These are phyloP conservation scores for Steinernema feltiae DNA, from an alignment of 1,140 invertebrate species.

Conservation along the genomic window DNA sequence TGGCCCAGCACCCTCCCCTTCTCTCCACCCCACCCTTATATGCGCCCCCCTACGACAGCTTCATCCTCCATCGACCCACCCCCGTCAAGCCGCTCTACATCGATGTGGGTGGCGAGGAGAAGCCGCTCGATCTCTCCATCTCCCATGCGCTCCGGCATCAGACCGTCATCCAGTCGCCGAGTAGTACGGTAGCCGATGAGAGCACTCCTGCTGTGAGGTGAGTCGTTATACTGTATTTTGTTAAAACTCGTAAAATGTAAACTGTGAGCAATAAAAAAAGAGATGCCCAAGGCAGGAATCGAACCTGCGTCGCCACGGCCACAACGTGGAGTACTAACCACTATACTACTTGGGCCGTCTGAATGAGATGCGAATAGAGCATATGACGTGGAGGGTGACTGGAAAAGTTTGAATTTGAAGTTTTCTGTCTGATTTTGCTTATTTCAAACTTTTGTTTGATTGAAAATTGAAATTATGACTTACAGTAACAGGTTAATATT, in stretches of 20 bases:
- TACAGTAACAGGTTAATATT: too few relatives aligned
- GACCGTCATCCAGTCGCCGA: not conserved
- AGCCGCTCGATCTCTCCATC: not conserved
- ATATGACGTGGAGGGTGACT: too few relatives aligned
- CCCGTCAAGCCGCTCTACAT: not conserved
- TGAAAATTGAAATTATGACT: too few relatives aligned
- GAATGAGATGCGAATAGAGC: too few relatives aligned
- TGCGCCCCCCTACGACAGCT: not conserved
- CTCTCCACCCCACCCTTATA: not conserved
- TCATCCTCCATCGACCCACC: not conserved
- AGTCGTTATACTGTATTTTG: not conserved
- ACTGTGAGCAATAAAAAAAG: too few relatives aligned
- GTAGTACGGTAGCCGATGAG: not conserved
- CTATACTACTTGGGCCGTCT: constrained; percentile 51
- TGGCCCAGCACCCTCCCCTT: not conserved
- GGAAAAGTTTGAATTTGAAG: too few relatives aligned
- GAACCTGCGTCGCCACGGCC: constrained; percentile 52
- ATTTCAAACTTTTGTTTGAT: too few relatives aligned
- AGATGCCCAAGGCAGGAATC: constrained; percentile 42
- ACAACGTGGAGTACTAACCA: constrained; percentile 54
- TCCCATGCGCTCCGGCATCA: not conserved
- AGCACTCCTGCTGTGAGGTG: not conserved
- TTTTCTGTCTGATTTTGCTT: too few relatives aligned
- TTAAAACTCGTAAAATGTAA: too few relatives aligned
- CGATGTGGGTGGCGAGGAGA: not conserved